Evolutionary conservation across 2,797 vertebrate genomes (phyloP).

Genomic region (Acomys russatus): DNA sequence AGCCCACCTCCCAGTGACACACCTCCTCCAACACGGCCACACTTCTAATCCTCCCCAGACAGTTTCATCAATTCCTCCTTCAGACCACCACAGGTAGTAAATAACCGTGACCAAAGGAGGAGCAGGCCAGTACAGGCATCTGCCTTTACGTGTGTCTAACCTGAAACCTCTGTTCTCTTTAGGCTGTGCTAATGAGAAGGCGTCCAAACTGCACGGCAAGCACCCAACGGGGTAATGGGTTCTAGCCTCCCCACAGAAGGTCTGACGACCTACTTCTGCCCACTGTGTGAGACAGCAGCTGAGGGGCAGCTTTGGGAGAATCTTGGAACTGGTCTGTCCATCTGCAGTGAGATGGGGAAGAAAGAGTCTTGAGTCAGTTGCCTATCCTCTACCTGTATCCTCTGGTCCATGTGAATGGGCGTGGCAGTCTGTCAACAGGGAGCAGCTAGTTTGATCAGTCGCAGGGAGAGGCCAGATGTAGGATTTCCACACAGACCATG

Average conservation of each 20-base stretch:
- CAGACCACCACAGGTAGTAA: too few relatives aligned
- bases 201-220: too few relatives aligned
- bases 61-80: too few relatives aligned
- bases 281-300: not conserved
- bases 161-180: not conserved
- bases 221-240: not conserved
- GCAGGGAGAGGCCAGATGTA: not conserved
- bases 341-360: not conserved
- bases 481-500: too few relatives aligned
- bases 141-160: too few relatives aligned
- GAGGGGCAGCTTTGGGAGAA: not conserved
- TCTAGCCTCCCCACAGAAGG: not conserved
- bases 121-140: too few relatives aligned
- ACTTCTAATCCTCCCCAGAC: not conserved
- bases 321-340: not conserved
- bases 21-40: not conserved
- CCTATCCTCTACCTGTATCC: not conserved
- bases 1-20: not conserved
- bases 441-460: not conserved
- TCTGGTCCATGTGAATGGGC: not conserved
- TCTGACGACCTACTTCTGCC: not conserved
- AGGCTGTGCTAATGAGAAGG: not conserved
- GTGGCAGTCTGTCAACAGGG: not conserved
- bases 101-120: too few relatives aligned
- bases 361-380: not conserved